These are phyloP conservation scores for Chymomyza costata DNA, from an alignment of 1,140 invertebrate genomes.

Conservation along the genomic window DNA sequence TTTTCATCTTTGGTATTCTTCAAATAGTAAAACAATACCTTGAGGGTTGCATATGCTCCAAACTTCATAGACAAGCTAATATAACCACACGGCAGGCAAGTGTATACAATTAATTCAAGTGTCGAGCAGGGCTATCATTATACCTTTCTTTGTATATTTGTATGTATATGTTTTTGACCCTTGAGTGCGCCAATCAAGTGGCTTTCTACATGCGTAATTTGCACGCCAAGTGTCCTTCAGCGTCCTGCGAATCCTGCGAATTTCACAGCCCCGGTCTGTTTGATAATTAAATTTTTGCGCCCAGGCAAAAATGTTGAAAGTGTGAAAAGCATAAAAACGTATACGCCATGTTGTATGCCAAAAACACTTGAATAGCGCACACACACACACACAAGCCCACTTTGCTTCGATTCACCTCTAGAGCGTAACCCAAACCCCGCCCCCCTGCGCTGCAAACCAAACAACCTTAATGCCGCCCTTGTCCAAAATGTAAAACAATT, in stretches of 20 bases:
- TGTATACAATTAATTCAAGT: background rate
- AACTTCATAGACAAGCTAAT: background rate
- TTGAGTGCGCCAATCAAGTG: conserved; percentile 67
- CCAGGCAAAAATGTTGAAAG: conserved; percentile 38
- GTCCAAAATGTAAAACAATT: conserved; percentile 67
- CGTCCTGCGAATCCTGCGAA: no score
- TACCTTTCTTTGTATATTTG: background rate
- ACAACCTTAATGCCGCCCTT: no score
- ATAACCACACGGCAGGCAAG: conserved; percentile 20
- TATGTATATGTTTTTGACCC: conserved; percentile 27
- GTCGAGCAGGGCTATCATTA: conserved; percentile 1
- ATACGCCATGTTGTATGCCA: conserved; percentile 53
- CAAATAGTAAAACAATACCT: background rate
- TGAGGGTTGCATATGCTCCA: no score
- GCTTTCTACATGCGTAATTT: conserved; percentile 67
- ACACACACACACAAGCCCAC: no score
- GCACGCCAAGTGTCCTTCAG: conserved; percentile 48
- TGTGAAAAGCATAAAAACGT: conserved; percentile 67
- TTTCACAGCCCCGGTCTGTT: conserved; percentile 17
- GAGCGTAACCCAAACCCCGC: no score
- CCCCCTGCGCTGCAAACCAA: no score
- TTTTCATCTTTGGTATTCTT: no score
- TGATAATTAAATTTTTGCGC: conserved; percentile 64
- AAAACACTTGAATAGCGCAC: no score
- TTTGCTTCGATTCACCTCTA: no score